Evolutionary conservation across 2,888 invertebrate species (phyloP), one percentile per base, ranked within the genome.

Genomic region (Limnephilus marmoratus): DNA sequence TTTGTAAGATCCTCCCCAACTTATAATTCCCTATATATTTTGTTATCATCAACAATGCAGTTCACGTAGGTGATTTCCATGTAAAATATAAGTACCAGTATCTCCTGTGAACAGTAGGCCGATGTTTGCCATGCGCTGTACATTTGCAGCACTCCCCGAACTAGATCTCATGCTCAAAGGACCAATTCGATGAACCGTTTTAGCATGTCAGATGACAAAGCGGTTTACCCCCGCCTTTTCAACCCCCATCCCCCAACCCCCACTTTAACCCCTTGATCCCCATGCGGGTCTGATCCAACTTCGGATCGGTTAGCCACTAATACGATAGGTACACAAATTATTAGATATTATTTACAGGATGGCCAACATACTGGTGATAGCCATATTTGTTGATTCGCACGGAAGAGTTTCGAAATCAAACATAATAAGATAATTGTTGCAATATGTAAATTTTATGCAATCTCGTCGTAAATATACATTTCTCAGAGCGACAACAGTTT

Each of bases 181-280:
- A 81, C 41, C 68, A 80, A 68, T 81, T 80, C 68, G 81, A 81
- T 68, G 87, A 49, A 24, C 80, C 88, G 88, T 89, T 80, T 80
- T 34, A 89, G 81, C 68, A 89, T 89, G 68, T 89, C 88, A 89
- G 88, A 89, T 89, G 88, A 89, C 88, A 81, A 68, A 80, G 88
- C 41, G 80, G 68, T 41, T 18, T n/a, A 37, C 88, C 2, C 81
- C 88, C 81, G n/a, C 80, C 29, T n/a, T 31, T 29, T 31, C 68
- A 31, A 49, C 18, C 2, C 41, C 11, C 37, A 7, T 18, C 37
- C 15, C 83, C 24, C 18, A 2, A 68, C 53, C 53, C 2, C 53
- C 53, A 18, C 24, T 15, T 31, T 18, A 24, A 24, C 37, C 37
- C 37, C 34, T 24, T 24, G 37, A 24, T 37, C 31, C 29, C 18